Evolutionary conservation across 2,888 invertebrate species (phyloP), one percentile per base, ranked within the genome.

Genomic region (Ophion obscuratus): DNA sequence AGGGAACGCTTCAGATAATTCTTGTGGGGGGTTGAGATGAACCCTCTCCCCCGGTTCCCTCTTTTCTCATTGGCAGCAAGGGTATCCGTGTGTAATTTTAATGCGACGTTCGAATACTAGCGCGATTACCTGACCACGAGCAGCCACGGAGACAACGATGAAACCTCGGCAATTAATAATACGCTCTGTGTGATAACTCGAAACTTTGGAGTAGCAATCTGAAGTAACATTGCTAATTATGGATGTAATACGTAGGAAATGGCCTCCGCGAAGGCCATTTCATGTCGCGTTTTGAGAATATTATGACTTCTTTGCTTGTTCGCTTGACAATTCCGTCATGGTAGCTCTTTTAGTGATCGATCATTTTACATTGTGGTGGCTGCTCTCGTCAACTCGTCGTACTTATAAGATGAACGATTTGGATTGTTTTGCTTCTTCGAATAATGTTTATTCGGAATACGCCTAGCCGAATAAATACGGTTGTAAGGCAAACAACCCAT

Each of bases 51-150:
- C 44, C n/a, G n/a, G 14, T 67, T 20, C 20, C 11, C n/a, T 3
- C 44, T 44, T 20, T 20, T 61, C n/a, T 36, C 31, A 17, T 36
- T 36, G 9, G 31, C 71, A 20, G 47, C 20, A 40, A 11, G 47
- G 0, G 14, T 36, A 17, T 64, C 81, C 85, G 53, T 86, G 70
- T 83, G 81, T 87, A 89, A 90, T 88, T 87, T 89, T 87, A 88
- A 89, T 90, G 83, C 76, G 83, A 53, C 62, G 59, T 47, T 75
- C 44, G 47, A 61, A 75, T 47, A 68, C 61, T 67, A 68, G 68
- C n/a, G 74, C 61, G 67, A 75, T 68, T 59, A 74, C 24, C 44
- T 7, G 47, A 59, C 31, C 57, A 27, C 44, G 66, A 27, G 27
- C 53, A 62, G 20, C 62, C n/a, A 57, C 53, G 24, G n/a, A 64